Evolutionary conservation across 2,888 invertebrate genomes (phyloP).

Genomic region (Hirtodrosophila cameraria): DNA sequence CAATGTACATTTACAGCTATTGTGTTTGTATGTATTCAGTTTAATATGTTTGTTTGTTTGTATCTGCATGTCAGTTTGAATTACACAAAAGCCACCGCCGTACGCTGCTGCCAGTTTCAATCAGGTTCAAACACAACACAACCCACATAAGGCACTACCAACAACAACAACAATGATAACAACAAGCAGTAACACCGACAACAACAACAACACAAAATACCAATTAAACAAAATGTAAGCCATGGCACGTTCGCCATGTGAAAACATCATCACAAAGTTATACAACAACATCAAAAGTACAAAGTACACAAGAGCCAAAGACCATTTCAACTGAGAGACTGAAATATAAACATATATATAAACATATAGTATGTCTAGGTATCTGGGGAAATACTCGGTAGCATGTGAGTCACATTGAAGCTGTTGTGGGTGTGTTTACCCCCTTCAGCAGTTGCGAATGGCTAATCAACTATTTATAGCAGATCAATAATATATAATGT

Average conservation of each 20-base stretch:
- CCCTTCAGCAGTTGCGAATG: slow-evolving; percentile 10
- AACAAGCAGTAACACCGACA: slow-evolving; percentile 8
- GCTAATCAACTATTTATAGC: slow-evolving; percentile 53
- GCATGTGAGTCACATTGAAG: slow-evolving; percentile 20
- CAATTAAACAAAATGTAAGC: slow-evolving; percentile 59
- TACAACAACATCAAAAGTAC: slow-evolving; percentile 23
- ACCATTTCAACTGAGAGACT: background rate
- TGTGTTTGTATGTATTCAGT: slow-evolving; percentile 2
- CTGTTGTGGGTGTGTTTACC: background rate
- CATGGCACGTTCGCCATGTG: slow-evolving; percentile 52
- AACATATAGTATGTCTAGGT: slow-evolving; percentile 1
- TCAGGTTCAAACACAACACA: slow-evolving; percentile 42
- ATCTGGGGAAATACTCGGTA: slow-evolving; percentile 19
- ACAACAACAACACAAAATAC: slow-evolving; percentile 25
- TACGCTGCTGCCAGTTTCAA: slow-evolving; percentile 50
- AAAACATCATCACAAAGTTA: slow-evolving; percentile 44
- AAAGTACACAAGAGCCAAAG: background rate
- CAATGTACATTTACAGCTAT: slow-evolving; percentile 4
- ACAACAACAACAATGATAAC: slow-evolving; percentile 12
- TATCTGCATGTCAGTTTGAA: slow-evolving; percentile 57
- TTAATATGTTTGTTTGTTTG: too few species aligned
- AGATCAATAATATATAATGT: slow-evolving; percentile 19
- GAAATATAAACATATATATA: too few species aligned
- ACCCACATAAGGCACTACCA: slow-evolving; percentile 33
- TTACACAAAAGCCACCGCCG: slow-evolving; percentile 52